Percentiles rank a stretch among this genome's conserved stretches.
Evolutionary conservation across 2,888 invertebrate species (phyloP).

Genomic region (Eurytoma californica): DNA sequence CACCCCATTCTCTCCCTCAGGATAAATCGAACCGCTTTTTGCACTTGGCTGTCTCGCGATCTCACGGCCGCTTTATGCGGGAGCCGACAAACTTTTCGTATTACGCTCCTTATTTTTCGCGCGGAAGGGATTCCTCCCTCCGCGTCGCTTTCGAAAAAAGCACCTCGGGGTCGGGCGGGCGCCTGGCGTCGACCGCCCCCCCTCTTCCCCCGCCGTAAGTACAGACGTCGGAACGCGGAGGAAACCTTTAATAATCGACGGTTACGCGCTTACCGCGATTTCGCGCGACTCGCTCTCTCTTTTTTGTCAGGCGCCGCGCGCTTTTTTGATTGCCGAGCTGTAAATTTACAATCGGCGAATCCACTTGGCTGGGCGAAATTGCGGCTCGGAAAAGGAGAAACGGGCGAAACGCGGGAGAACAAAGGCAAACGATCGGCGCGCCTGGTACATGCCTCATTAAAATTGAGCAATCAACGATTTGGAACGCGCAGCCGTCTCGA

Average conservation of each 20-base stretch:
- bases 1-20: background rate
- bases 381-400: background rate
- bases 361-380: background rate
- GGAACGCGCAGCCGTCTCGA: constrained; percentile 43
- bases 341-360: background rate
- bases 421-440: constrained; percentile 1
- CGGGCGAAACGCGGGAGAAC: background rate
- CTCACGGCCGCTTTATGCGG: background rate
- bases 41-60: background rate
- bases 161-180: too few species aligned
- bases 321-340: background rate
- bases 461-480: constrained; percentile 52
- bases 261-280: too few species aligned
- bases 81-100: background rate
- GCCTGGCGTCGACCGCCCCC: too few species aligned
- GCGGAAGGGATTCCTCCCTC: background rate
- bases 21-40: constrained; percentile 18
- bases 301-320: too few species aligned
- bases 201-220: too few species aligned
- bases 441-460: constrained; percentile 47
- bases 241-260: too few species aligned
- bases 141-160: too few species aligned
- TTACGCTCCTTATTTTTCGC: background rate
- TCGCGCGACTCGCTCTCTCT: too few species aligned
- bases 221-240: too few species aligned